phyloP scores from a whole-genome alignment of 2,113 vertebrate genomes.

The Mus spicilegus region DNA sequence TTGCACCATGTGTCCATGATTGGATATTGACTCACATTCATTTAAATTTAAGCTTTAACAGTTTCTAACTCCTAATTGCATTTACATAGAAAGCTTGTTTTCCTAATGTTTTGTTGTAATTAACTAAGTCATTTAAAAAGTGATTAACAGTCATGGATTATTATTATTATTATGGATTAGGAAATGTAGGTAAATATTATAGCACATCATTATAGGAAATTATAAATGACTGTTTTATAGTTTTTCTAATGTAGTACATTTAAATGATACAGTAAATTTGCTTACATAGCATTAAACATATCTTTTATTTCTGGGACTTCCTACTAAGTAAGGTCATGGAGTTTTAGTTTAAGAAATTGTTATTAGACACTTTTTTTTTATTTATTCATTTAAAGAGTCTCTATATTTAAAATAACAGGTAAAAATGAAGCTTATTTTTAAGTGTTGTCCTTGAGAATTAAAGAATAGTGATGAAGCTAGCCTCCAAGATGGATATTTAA shows the following conservation, averaged over 20 bases:
- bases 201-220: constrained; percentile 3
- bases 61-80: background rate
- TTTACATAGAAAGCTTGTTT: background rate
- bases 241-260: background rate
- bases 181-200: background rate
- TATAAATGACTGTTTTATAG: constrained; percentile 5
- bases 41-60: constrained; percentile 26
- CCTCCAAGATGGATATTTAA: background rate
- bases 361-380: background rate
- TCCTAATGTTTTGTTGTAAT: background rate
- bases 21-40: background rate
- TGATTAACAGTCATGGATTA: background rate
- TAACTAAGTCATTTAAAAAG: background rate
- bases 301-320: background rate
- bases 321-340: background rate
- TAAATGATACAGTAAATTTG: background rate
- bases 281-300: background rate
- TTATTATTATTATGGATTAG: constrained; percentile 7
- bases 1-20: background rate
- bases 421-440: background rate
- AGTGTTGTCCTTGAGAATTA: background rate
- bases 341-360: background rate
- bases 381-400: background rate
- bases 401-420: background rate
- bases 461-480: background rate